These are phyloP conservation scores for Sander lucioperca DNA, from an alignment of 2,113 vertebrate species.

Conservation along the genomic window DNA sequence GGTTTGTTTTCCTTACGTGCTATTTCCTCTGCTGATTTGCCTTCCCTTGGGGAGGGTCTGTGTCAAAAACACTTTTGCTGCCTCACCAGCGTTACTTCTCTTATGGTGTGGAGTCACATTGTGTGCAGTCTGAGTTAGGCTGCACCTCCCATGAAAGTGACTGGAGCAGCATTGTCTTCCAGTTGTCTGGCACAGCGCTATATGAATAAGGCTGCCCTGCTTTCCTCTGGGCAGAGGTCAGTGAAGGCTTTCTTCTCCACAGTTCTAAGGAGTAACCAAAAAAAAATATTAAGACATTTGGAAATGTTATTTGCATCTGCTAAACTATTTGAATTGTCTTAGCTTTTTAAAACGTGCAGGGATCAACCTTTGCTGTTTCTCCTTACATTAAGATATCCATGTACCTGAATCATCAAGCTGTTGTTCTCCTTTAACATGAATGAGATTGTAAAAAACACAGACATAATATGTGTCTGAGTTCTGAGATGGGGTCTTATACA, in stretches of 20 bases:
- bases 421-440: not conserved
- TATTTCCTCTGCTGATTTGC: slow-evolving; percentile 85
- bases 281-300: slow-evolving; percentile 42
- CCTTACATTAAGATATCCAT: not conserved
- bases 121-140: slow-evolving; percentile 43
- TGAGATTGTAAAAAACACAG: slow-evolving; percentile 14
- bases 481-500: slow-evolving; percentile 1
- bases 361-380: not conserved
- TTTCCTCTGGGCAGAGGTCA: slow-evolving; percentile 41
- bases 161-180: slow-evolving; percentile 61
- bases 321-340: slow-evolving; percentile 15
- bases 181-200: slow-evolving; percentile 40
- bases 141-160: slow-evolving; percentile 57
- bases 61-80: slow-evolving; percentile 68
- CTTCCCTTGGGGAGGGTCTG: slow-evolving; percentile 80
- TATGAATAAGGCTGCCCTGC: slow-evolving; percentile 65
- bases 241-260: slow-evolving; percentile 29
- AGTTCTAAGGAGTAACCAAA: slow-evolving; percentile 7
- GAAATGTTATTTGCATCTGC: slow-evolving; percentile 34
- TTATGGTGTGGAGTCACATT: slow-evolving; percentile 41
- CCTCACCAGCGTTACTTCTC: slow-evolving; percentile 55
- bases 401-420: slow-evolving; percentile 10
- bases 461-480: slow-evolving; percentile 7
- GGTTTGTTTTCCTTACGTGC: slow-evolving; percentile 92
- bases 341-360: slow-evolving; percentile 1